phyloP scores from a whole-genome alignment of 2,113 vertebrate genomes.

The Triplophysa rosa region DNA sequence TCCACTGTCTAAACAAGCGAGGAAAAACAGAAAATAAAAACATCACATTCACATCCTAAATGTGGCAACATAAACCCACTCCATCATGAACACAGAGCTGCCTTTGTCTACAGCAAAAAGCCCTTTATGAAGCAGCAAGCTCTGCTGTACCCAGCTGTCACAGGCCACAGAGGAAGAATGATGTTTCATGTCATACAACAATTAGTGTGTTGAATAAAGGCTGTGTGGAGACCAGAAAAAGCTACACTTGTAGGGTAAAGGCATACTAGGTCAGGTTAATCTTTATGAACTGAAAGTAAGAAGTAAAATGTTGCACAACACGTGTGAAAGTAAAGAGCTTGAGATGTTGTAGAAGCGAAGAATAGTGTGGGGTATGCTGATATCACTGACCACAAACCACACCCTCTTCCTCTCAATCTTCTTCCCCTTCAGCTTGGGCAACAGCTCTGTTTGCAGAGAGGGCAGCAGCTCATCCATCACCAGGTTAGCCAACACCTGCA shows the following conservation, averaged over 20 bases:
- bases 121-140: conserved; percentile 11
- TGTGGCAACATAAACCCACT: conserved; percentile 1
- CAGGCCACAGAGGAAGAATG: neutral
- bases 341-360: neutral
- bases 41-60: neutral
- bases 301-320: neutral
- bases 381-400: conserved; percentile 79
- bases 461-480: conserved; percentile 91
- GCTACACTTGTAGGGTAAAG: neutral
- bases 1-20: conserved; percentile 76
- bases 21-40: neutral
- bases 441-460: conserved; percentile 84
- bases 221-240: conserved; percentile 4
- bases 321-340: neutral
- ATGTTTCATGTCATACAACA: neutral
- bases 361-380: conserved; percentile 6
- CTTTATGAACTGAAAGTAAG: neutral
- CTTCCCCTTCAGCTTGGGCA: conserved; percentile 88
- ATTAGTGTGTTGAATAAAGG: neutral
- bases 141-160: neutral
- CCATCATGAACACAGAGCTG: neutral
- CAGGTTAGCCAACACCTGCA: conserved; percentile 80
- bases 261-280: too few species aligned
- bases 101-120: neutral
- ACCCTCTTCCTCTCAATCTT: conserved; percentile 83